phyloP scores from a whole-genome alignment of 2,797 vertebrate species.

The Cynopterus sphinx region DNA sequence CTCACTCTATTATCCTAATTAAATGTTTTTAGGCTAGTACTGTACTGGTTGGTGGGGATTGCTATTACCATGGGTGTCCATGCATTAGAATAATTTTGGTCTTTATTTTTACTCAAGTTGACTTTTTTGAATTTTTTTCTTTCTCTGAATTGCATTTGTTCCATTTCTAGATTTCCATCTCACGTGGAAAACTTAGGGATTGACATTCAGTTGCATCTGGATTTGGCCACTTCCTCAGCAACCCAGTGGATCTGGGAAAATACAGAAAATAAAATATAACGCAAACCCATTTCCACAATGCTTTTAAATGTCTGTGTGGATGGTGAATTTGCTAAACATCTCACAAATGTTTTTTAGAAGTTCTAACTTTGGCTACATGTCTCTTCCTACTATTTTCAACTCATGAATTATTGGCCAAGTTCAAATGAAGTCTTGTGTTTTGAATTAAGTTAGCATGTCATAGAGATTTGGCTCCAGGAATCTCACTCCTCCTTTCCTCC shows the following conservation, averaged over 20 bases:
- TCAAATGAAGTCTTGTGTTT: constrained; percentile 15
- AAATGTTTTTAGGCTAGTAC: background rate
- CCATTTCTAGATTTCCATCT: background rate
- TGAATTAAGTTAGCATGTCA: constrained; percentile 30
- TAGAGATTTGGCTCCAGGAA: background rate
- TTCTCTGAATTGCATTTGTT: background rate
- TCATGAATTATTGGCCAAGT: background rate
- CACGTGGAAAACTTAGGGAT: background rate
- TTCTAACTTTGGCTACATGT: background rate
- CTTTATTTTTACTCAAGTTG: background rate
- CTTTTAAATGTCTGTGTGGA: background rate
- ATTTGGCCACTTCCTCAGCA: background rate
- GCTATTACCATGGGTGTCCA: background rate
- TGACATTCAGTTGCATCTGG: background rate
- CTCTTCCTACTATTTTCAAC: constrained; percentile 36
- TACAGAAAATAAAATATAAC: background rate
- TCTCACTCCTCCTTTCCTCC: background rate
- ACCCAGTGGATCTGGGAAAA: background rate
- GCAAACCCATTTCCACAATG: background rate
- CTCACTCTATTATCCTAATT: background rate
- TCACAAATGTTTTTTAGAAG: background rate
- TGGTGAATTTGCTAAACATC: background rate
- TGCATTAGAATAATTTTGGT: background rate
- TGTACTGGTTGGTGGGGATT: background rate
- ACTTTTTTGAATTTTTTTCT: background rate